Conservation (phyloP, 2,888 invertebrate species). For the Drosophila mulleri region DNA sequence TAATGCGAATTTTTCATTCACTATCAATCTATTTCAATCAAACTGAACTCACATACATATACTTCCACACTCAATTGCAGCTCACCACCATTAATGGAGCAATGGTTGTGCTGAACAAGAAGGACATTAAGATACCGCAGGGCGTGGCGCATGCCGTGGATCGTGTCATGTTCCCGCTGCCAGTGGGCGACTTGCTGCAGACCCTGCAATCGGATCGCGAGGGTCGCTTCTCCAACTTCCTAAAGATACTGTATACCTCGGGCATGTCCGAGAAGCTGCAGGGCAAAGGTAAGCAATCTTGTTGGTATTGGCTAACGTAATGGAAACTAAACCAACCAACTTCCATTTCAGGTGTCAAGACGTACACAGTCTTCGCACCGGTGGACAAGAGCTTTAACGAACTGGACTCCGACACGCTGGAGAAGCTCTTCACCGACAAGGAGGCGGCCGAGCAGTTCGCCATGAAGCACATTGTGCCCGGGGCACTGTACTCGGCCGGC, state of each 20-base stretch:
- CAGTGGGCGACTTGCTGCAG: conserved; percentile 93
- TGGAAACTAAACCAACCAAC: not conserved
- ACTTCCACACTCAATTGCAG: conserved; percentile 75
- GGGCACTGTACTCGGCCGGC: conserved; percentile 93
- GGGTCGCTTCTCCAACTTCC: conserved; percentile 91
- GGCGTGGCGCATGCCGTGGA: conserved; percentile 94
- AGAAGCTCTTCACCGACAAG: conserved; percentile 88
- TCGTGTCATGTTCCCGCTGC: conserved; percentile 95
- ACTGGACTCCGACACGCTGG: conserved; percentile 87
- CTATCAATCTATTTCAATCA: not conserved
- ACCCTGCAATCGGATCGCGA: conserved; percentile 94
- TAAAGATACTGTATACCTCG: conserved; percentile 91
- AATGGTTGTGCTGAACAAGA: conserved; percentile 91
- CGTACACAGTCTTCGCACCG: conserved; percentile 94
- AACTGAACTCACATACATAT: not conserved
- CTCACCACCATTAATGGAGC: conserved; percentile 95
- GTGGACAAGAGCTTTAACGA: conserved; percentile 92
- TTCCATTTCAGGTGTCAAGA: conserved; percentile 89
- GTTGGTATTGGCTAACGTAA: too few species aligned
- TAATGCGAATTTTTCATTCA: not conserved
- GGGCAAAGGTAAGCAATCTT: conserved; percentile 82
- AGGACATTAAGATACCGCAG: conserved; percentile 93
- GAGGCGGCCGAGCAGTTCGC: conserved; percentile 90
- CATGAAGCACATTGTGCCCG: conserved; percentile 91
- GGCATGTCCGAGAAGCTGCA: conserved; percentile 89